phyloP scores from a whole-genome alignment of 2,113 vertebrate genomes.

The Microcebus tavaratra region DNA sequence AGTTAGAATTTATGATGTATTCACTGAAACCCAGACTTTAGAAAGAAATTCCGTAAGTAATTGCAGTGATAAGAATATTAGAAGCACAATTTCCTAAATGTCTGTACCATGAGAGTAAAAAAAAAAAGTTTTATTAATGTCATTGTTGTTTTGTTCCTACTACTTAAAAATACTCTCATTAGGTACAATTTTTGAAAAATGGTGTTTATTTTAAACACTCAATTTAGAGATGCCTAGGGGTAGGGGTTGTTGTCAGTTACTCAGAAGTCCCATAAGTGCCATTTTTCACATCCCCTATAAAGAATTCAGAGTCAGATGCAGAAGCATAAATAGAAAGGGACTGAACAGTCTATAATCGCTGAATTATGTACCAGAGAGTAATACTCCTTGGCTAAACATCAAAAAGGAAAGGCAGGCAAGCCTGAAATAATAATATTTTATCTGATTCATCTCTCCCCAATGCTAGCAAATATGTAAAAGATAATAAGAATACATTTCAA shows the following conservation, averaged over 20 bases:
- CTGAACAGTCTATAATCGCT: background rate
- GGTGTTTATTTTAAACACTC: conserved; percentile 55
- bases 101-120: conserved; percentile 7
- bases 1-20: conserved; percentile 61
- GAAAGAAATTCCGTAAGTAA: conserved; percentile 49
- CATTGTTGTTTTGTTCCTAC: conserved; percentile 63
- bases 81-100: conserved; percentile 45
- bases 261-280: conserved; percentile 33
- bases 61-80: conserved; percentile 48
- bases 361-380: conserved; percentile 14
- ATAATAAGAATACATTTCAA: background rate
- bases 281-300: background rate
- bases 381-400: background rate
- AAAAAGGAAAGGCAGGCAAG: background rate
- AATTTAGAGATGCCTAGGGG: conserved; percentile 41
- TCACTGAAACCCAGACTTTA: conserved; percentile 53
- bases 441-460: background rate
- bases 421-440: conserved; percentile 39
- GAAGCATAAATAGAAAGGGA: background rate
- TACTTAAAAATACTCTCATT: conserved; percentile 57
- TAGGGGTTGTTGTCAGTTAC: background rate
- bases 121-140: conserved; percentile 14
- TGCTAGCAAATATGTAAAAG: background rate
- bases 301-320: conserved; percentile 31
- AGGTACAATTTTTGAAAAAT: conserved; percentile 55